Conservation (phyloP, 2,888 invertebrate species). For the Mythimna ferrago region DNA sequence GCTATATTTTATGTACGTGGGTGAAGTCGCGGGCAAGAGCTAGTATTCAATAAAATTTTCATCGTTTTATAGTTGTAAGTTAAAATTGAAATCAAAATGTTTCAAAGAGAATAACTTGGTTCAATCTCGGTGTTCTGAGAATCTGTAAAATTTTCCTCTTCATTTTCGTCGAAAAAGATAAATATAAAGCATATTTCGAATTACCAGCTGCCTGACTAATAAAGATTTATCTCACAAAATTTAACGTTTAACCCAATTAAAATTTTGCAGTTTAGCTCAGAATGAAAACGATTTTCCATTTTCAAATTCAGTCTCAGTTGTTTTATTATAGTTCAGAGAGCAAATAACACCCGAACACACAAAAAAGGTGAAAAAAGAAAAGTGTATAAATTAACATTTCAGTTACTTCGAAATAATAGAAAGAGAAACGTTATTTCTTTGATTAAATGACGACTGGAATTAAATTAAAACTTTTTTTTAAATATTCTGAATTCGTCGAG, state of each 20-base stretch:
- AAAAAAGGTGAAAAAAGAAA: constrained; percentile 1
- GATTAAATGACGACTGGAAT: not conserved
- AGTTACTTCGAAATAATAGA: not conserved
- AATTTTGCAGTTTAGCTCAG: not conserved
- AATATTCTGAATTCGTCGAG: not conserved
- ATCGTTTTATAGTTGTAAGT: too few relatives aligned
- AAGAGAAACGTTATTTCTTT: not conserved
- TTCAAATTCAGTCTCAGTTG: not conserved
- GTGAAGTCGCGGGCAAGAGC: too few relatives aligned
- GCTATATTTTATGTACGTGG: too few relatives aligned
- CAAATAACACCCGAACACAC: not conserved
- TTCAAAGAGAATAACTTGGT: too few relatives aligned
- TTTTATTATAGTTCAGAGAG: not conserved
- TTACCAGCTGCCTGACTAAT: not conserved
- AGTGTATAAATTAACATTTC: not conserved
- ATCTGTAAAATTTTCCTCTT: too few relatives aligned
- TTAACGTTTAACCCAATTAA: not conserved
- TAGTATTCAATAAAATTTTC: too few relatives aligned
- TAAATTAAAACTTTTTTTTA: not conserved
- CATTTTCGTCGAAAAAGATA: not conserved
- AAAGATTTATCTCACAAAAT: not conserved
- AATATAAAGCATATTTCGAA: not conserved
- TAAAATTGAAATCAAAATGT: too few relatives aligned
- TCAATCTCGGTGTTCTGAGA: too few relatives aligned
- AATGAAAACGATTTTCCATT: constrained; percentile 15